Evolutionary conservation across 2,797 vertebrate species (phyloP).

Genomic region (Psittacula echo): DNA sequence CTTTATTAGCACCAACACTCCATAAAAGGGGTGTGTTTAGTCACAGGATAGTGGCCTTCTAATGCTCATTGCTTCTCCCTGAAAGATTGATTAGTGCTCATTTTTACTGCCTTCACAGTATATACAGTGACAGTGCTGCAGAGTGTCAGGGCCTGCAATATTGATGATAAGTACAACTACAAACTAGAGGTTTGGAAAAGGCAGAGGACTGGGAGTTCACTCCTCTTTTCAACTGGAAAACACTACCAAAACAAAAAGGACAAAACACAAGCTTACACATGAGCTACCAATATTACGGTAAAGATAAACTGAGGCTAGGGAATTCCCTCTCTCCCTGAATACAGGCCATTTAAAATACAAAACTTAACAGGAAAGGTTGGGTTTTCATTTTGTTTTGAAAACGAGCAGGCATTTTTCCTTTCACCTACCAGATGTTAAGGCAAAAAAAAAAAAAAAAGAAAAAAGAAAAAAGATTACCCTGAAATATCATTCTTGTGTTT

Average conservation of each 20-base stretch:
- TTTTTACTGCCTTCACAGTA: conserved; percentile 85
- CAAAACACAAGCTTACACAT: conserved; percentile 42
- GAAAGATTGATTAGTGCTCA: conserved; percentile 85
- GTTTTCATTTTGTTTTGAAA: conserved; percentile 23
- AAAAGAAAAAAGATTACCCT: not conserved
- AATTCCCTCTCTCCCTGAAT: not conserved
- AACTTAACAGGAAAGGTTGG: not conserved
- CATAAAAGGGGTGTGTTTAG: conserved; percentile 91
- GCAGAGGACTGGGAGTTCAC: conserved; percentile 54
- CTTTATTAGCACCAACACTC: conserved; percentile 90
- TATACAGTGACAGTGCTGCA: conserved; percentile 79
- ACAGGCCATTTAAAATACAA: conserved; percentile 1
- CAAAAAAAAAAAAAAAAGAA: not conserved
- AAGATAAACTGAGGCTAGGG: conserved; percentile 18
- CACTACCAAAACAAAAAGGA: conserved; percentile 56
- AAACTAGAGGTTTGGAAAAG: conserved; percentile 68
- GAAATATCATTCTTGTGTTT: not conserved
- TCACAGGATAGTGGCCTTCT: conserved; percentile 87
- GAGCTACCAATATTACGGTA: not conserved
- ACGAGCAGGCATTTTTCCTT: conserved; percentile 8
- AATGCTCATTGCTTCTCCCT: conserved; percentile 84
- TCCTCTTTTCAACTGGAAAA: conserved; percentile 65
- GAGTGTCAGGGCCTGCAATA: conserved; percentile 77
- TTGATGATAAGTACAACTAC: conserved; percentile 73
- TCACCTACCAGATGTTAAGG: conserved; percentile 38